phyloP scores from a whole-genome alignment of 64 coral and sea anemone species.

The Platygyra sinensis region DNA sequence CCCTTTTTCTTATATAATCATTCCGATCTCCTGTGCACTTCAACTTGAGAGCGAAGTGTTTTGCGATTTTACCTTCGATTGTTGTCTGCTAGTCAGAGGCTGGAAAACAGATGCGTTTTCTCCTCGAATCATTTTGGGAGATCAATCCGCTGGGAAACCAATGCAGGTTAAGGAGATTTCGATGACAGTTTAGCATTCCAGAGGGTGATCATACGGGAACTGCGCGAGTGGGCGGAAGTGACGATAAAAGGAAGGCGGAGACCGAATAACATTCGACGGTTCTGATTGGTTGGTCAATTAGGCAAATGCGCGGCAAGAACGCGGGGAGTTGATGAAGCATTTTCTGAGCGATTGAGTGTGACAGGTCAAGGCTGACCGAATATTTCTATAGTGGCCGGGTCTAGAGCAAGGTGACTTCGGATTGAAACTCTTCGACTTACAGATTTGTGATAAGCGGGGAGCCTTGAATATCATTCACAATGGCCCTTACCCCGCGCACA shows the following conservation, averaged over 20 bases:
- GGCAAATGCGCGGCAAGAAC: constrained; percentile 54
- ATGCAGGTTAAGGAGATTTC: background rate
- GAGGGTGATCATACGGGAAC: background rate
- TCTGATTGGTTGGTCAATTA: constrained; percentile 62
- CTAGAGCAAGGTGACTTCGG: background rate
- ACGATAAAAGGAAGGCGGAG: constrained; percentile 53
- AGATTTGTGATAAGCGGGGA: constrained; percentile 15
- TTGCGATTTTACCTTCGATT: background rate
- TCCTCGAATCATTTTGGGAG: background rate
- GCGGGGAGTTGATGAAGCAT: constrained; percentile 32
- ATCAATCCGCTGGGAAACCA: background rate
- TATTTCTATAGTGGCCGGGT: constrained; percentile 1
- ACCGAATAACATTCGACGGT: background rate
- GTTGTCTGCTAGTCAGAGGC: background rate
- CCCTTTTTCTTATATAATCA: background rate
- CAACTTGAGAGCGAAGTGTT: background rate
- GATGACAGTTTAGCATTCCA: background rate
- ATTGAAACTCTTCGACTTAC: background rate
- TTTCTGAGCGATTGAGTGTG: constrained; percentile 27
- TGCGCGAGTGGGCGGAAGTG: constrained; percentile 63
- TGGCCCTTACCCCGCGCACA: constrained; percentile 57
- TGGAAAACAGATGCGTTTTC: background rate
- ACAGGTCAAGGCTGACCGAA: constrained; percentile 1
- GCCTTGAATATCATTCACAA: constrained; percentile 6
- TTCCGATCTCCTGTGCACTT: background rate